Evolutionary conservation across 1,140 invertebrate species (phyloP).

Genomic region (Yoshiicerus persimilis): DNA sequence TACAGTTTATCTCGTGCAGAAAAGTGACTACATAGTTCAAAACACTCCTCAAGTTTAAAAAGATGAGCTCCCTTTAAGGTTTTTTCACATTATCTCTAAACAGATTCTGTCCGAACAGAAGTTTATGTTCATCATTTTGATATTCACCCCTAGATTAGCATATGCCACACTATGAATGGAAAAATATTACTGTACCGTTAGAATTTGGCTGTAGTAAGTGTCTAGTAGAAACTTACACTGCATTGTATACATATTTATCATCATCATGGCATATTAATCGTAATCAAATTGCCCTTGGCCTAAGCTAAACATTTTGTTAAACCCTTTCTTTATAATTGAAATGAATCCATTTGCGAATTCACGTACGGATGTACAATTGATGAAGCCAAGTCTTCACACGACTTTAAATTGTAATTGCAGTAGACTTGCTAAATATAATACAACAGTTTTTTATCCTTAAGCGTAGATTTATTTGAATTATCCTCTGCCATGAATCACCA

Average conservation of each 20-base stretch:
- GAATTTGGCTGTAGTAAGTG: neutral
- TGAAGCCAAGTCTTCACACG: neutral
- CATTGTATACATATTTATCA: neutral
- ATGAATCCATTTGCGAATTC: neutral
- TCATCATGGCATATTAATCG: neutral
- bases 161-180: neutral
- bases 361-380: neutral
- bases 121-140: neutral
- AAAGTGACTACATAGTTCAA: neutral
- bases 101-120: neutral
- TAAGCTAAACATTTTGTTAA: neutral
- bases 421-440: neutral
- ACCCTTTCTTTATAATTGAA: neutral
- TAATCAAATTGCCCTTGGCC: conserved; percentile 10
- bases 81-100: conserved; percentile 3
- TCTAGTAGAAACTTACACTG: neutral
- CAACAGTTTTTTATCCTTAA: neutral
- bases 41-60: neutral
- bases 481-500: neutral
- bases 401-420: neutral
- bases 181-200: neutral
- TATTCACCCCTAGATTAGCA: neutral
- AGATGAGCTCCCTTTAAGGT: neutral
- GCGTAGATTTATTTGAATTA: neutral
- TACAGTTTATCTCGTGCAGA: neutral